Evolutionary conservation across 1,140 invertebrate species (phyloP), one percentile per base, ranked within the genome.

Genomic region (Hyles vespertilio): DNA sequence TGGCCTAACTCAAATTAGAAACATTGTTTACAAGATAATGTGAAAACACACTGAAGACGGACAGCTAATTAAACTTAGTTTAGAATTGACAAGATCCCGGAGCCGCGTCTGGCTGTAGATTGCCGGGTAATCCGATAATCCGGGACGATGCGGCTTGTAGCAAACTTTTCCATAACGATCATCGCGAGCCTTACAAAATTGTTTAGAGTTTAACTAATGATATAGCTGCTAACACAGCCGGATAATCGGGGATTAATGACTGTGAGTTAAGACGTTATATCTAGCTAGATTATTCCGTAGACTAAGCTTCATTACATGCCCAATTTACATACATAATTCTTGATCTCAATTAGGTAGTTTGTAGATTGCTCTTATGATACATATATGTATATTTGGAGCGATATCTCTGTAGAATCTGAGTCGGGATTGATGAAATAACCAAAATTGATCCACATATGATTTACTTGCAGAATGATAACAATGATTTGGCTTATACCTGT

Each of bases 31-130:
- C 32, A 34, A 51, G 50, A 6, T 34, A 34, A n/a, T 50, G 48
- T 32, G 11, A 50, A 32, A 51, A 51, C 2, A 32, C 51, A 34
- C 33, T 51, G 49, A 49, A 59, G 52, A 48, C 11, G 54, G 58
- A 45, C 54, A 58, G 59, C 59, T 65, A 65, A 65, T 65, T 65
- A 65, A 65, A 65, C 55, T 65, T 65, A 58, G 56, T 57, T 40
- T 32, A 32, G 49, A 32, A 49, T 9, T 56, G 54, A 46, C 45
- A 46, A 47, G 44, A 56, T 48, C 22, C 32, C 12, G 46, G 51
- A 3, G 36, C n/a, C 40, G 10, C 34, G 57, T 22, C 53, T 8
- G n/a, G 32, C 22, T 34, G 51, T 32, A 60, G 58, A 60, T 60
- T 65, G 58, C 44, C 59, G 52, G 10, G 36, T 61, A 65, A 60